phyloP scores from a whole-genome alignment of 2,113 vertebrate genomes.

The Benitochromis conjunctus region DNA sequence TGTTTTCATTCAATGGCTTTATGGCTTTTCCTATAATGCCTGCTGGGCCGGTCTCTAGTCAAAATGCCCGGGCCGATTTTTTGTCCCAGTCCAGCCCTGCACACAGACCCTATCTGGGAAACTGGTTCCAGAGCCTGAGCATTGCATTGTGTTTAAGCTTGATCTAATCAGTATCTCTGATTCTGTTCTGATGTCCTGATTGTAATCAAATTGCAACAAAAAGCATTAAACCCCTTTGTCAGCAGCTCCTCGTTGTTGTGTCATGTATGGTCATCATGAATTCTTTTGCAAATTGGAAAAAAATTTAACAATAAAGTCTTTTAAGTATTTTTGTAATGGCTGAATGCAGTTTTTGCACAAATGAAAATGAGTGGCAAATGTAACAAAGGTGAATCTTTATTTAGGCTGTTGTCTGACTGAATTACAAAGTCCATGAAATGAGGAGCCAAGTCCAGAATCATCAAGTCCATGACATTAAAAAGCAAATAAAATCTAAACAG shows the following conservation, averaged over 20 bases:
- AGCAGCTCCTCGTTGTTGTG: no score
- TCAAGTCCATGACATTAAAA: not conserved
- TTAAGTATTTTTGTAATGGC: no score
- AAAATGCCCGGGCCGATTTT: no score
- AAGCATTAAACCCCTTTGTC: not conserved
- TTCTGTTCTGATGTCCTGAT: not conserved
- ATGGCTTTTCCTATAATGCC: no score
- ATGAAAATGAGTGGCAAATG: not conserved
- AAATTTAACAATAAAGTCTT: no score
- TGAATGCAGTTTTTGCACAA: no score
- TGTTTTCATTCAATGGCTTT: no score
- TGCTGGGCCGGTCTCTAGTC: no score
- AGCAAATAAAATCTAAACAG: not conserved
- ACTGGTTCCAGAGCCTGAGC: not conserved
- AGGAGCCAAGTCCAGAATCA: not conserved
- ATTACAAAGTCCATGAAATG: not conserved
- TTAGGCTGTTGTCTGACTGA: not conserved
- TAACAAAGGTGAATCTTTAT: not conserved
- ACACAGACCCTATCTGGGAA: not conserved
- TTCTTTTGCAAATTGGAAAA: no score
- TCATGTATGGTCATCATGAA: no score
- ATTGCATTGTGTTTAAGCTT: not conserved
- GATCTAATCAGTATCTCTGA: not conserved
- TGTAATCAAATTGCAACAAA: not conserved
- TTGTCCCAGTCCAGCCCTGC: no score